Evolutionary conservation across 1,140 invertebrate genomes (phyloP).

Genomic region (Chlorops oryzae): DNA sequence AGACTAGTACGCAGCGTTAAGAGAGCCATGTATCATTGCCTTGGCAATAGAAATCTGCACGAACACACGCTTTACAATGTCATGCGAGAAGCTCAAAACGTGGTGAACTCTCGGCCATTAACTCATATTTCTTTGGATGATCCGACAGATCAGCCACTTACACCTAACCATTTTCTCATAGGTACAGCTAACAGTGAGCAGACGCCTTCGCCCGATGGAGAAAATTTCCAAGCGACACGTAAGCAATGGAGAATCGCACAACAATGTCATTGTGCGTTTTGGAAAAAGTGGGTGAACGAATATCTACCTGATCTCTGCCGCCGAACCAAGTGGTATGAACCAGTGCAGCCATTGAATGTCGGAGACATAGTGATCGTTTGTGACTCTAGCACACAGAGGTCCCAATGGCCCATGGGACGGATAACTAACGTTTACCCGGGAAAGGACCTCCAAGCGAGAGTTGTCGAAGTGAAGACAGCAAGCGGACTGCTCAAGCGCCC

Average conservation of each 20-base stretch:
- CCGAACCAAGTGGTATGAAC: conserved; percentile 17
- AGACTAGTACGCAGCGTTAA: conserved; percentile 22
- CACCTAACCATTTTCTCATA: conserved; percentile 16
- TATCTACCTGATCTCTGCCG: conserved; percentile 11
- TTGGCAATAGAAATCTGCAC: conserved; percentile 17
- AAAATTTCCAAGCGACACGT: background rate
- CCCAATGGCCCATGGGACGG: conserved; percentile 1
- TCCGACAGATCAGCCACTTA: conserved; percentile 19
- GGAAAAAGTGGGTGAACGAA: conserved; percentile 15
- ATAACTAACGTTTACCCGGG: conserved; percentile 1
- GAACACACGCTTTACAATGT: conserved; percentile 23
- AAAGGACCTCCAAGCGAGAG: conserved; percentile 4
- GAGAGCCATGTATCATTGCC: conserved; percentile 14
- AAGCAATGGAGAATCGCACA: conserved; percentile 14
- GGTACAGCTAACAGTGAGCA: conserved; percentile 7
- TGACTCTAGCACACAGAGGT: background rate
- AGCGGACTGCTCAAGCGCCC: conserved; percentile 3
- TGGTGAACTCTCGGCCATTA: conserved; percentile 25
- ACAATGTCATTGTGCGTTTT: conserved; percentile 9
- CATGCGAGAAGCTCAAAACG: conserved; percentile 24
- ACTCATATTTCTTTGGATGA: conserved; percentile 28
- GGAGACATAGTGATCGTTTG: no score
- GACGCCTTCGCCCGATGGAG: background rate
- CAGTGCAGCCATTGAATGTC: no score
- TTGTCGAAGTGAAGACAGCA: conserved; percentile 5